Evolutionary conservation across 1,140 invertebrate species (phyloP).

Genomic region (Caenorhabditis latens): DNA sequence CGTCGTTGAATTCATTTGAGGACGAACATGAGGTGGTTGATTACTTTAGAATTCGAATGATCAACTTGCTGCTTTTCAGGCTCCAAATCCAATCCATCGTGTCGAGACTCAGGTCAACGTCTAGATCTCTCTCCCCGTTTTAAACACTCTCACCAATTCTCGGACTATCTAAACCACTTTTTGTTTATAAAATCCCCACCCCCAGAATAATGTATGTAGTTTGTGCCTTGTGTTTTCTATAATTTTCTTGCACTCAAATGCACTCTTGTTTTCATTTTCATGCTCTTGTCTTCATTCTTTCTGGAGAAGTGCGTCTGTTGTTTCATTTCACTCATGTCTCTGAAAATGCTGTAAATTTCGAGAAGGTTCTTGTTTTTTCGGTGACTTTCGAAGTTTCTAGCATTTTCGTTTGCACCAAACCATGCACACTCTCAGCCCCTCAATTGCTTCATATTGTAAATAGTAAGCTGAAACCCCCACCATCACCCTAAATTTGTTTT

Average conservation of each 20-base stretch:
- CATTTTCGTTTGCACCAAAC: background rate
- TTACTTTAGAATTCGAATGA: too few species aligned
- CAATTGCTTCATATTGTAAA: conserved; percentile 40
- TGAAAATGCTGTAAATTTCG: background rate
- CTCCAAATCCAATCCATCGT: conserved; percentile 26
- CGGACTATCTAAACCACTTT: conserved; percentile 11
- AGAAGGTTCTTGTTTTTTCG: background rate
- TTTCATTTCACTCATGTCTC: background rate
- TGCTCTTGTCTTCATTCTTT: background rate
- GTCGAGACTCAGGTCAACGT: conserved; percentile 45
- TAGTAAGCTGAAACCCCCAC: conserved; percentile 14
- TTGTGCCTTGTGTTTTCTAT: background rate
- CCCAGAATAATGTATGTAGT: conserved; percentile 9
- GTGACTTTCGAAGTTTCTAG: background rate
- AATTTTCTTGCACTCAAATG: conserved; percentile 45
- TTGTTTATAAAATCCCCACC: background rate
- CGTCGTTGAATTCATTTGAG: conserved; percentile 33
- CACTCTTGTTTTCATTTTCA: conserved; percentile 42
- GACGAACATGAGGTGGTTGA: conserved; percentile 15
- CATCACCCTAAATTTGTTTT: conserved; percentile 21
- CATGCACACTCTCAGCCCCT: background rate
- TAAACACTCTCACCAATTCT: conserved; percentile 24
- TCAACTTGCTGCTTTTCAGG: background rate
- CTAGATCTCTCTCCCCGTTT: background rate
- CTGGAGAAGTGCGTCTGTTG: conserved; percentile 15